Conservation (phyloP, 2,797 vertebrate genomes). For the Aldrovandia affinis region DNA sequence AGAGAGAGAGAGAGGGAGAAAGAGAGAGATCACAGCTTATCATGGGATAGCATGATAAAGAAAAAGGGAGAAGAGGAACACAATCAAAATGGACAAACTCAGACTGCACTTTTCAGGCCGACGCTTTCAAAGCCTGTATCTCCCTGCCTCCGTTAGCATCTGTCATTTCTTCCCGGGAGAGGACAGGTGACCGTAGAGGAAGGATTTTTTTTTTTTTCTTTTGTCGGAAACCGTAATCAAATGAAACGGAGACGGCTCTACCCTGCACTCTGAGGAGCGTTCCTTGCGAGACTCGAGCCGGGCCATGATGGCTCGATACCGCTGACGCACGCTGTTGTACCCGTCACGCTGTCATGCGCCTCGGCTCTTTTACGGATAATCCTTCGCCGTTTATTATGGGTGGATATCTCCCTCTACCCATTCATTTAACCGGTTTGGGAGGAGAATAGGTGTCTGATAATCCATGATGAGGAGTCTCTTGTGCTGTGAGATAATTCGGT, state of each 20-base stretch:
- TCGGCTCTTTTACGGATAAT: neutral
- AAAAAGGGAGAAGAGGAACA: neutral
- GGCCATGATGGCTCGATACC: neutral
- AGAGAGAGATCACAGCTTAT: conserved; percentile 21
- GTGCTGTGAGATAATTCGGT: conserved; percentile 31
- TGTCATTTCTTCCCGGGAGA: neutral
- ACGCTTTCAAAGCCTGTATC: neutral
- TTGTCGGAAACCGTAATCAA: conserved; percentile 19
- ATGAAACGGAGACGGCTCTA: conserved; percentile 22
- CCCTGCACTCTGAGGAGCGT: neutral
- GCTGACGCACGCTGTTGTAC: neutral
- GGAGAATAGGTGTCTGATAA: neutral
- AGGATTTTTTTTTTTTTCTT: neutral
- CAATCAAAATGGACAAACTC: neutral
- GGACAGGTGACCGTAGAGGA: conserved; percentile 15
- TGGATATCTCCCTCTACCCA: neutral
- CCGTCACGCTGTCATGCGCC: neutral
- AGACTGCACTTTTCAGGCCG: conserved; percentile 7
- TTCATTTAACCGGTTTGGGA: neutral
- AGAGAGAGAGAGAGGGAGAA: neutral
- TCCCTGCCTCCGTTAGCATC: neutral
- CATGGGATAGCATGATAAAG: conserved; percentile 1
- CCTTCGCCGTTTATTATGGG: neutral
- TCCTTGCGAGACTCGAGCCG: neutral
- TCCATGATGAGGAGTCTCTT: neutral